Base-by-base conservation (phyloP, 2,888 invertebrate genomes). In the Catocala sponsa region DNA sequence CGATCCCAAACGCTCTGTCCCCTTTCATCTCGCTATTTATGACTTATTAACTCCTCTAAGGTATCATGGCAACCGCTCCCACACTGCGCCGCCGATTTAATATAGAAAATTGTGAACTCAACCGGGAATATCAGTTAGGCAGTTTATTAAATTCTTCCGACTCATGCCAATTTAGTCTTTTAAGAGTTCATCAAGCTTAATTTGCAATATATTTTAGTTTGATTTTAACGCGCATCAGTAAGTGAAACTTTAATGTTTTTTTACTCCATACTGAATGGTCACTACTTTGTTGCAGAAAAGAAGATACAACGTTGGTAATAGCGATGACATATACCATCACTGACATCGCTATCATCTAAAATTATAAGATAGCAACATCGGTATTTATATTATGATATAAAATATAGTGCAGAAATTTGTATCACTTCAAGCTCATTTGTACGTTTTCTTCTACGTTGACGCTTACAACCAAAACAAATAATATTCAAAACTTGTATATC, bases 21-120 rank as follows among this genome's bases (percentile, higher is more conserved):
- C 90, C 70, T 72, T 92, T 79, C 66, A 78, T 63, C 88, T 77
- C 76, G 80, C 90, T 90, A 90, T 93, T 94, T 92, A 92, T 94
- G 94, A 94, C 94, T 94, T 94, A 94, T 94, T 94, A 94, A 92
- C 93, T 92, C 85, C 91, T 92, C 89, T 88, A 79, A 91, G 92
- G 94, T 94, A 94, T 93, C 94, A 92, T 93, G 85, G 94, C 94
- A 94, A 94, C 94, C 87, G 82, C 86, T 85, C 89, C 87, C 86
- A 79, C 79, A 81, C 80, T 63, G 85, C 82, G 85, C 79, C 80
- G 80, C 72, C 85, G 89, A 91, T 92, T 93, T 92, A 94, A 94
- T 94, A 93, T 92, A 91, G 90, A 88, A 91, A 89, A 92, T 92
- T 93, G 94, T 89, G 90, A 91, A 93, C 81, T 90, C 91, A 88